These are phyloP conservation scores for Tachypleus tridentatus DNA, from an alignment of 1,140 invertebrate genomes.

Conservation along the genomic window DNA sequence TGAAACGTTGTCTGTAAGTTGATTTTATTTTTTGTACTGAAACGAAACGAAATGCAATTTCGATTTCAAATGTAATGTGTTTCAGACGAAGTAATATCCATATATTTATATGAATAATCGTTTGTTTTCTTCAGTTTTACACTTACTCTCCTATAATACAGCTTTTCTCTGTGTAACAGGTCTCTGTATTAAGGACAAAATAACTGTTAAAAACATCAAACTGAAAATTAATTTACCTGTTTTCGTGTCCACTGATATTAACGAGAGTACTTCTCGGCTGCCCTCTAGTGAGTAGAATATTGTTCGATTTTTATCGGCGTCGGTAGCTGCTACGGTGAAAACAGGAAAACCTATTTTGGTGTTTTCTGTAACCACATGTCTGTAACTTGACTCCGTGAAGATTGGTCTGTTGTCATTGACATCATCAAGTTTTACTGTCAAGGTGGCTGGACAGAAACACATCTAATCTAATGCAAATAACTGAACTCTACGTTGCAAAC, in stretches of 20 bases:
- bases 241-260: conserved; percentile 60
- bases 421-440: conserved; percentile 60
- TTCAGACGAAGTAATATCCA: too few relatives aligned
- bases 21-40: too few relatives aligned
- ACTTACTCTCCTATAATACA: too few relatives aligned
- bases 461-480: background rate
- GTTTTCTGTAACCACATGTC: conserved; percentile 69
- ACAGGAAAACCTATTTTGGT: conserved; percentile 71
- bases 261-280: conserved; percentile 37
- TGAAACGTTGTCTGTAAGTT: too few relatives aligned
- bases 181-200: too few relatives aligned
- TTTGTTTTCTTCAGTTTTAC: too few relatives aligned
- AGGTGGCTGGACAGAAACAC: conserved; percentile 40
- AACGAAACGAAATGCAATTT: too few relatives aligned
- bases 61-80: too few relatives aligned
- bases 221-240: conserved; percentile 13
- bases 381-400: conserved; percentile 64
- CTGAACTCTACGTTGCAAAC: too few relatives aligned
- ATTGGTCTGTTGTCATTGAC: conserved; percentile 86
- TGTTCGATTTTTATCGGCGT: conserved; percentile 74
- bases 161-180: too few relatives aligned
- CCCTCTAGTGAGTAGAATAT: conserved; percentile 70
- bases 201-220: background rate
- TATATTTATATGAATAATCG: too few relatives aligned
- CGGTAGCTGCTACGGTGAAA: conserved; percentile 65